phyloP scores from a whole-genome alignment of 92 coral and sea anemone genomes.

The Meandrina meandrites region DNA sequence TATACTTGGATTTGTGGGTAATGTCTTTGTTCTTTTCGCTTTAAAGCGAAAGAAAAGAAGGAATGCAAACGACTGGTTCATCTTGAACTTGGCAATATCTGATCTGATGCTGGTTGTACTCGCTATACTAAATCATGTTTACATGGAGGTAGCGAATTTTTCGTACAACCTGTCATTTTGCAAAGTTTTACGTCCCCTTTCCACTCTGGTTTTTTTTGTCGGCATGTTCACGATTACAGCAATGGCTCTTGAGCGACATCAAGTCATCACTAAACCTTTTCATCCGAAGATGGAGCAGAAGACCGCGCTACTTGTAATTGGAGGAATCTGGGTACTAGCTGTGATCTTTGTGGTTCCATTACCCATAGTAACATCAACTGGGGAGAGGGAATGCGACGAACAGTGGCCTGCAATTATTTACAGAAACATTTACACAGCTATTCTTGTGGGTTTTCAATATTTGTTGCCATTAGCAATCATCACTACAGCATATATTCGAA shows the following conservation, averaged over 20 bases:
- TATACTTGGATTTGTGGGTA: conserved; percentile 54
- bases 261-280: conserved; percentile 53
- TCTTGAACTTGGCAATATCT: conserved; percentile 54
- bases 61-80: conserved; percentile 60
- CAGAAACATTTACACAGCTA: conserved; percentile 51
- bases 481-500: conserved; percentile 59
- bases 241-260: conserved; percentile 60
- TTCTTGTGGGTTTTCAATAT: conserved; percentile 61
- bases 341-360: conserved; percentile 48
- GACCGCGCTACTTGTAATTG: conserved; percentile 50
- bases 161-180: conserved; percentile 45
- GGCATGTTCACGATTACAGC: conserved; percentile 57
- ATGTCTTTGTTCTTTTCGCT: conserved; percentile 53
- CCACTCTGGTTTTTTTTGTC: conserved; percentile 51
- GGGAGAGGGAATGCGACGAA: conserved; percentile 12
- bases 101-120: conserved; percentile 51
- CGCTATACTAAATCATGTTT: conserved; percentile 35
- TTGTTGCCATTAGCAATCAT: conserved; percentile 66
- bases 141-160: conserved; percentile 22
- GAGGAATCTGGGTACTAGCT: conserved; percentile 56
- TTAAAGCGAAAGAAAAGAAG: conserved; percentile 55
- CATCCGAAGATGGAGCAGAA: conserved; percentile 43
- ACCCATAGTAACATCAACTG: conserved; percentile 41
- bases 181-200: conserved; percentile 52
- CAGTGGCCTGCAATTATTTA: conserved; percentile 40